Conservation (phyloP, 2,797 vertebrate genomes). For the Rhodeus uyekii region DNA sequence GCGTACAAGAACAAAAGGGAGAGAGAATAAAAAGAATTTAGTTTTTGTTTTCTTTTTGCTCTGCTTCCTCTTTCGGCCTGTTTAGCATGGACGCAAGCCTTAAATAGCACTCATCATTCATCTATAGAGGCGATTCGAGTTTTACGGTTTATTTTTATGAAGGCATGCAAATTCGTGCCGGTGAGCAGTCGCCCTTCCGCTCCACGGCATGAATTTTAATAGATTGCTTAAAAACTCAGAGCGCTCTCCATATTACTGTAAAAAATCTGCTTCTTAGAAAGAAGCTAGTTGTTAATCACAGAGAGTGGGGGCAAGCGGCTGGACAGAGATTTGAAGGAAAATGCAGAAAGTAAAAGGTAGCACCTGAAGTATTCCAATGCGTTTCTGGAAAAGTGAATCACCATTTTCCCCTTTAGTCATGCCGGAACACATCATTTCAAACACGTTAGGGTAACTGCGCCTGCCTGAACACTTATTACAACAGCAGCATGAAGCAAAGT, state of each 20-base stretch:
- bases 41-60: not conserved
- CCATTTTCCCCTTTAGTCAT: conserved; percentile 30
- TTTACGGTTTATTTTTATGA: conserved; percentile 49
- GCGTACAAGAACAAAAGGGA: not conserved
- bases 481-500: conserved; percentile 36
- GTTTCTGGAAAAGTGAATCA: conserved; percentile 16
- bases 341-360: not conserved
- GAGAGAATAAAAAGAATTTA: too few species aligned
- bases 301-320: not conserved
- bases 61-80: conserved; percentile 16
- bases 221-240: conserved; percentile 36
- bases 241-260: conserved; percentile 7
- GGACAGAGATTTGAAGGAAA: not conserved
- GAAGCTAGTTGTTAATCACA: conserved; percentile 40
- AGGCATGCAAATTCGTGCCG: conserved; percentile 32
- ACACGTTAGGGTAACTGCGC: conserved; percentile 17
- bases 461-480: conserved; percentile 43
- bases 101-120: conserved; percentile 20
- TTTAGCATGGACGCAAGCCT: not conserved
- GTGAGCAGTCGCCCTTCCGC: conserved; percentile 17
- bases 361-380: conserved; percentile 8
- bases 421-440: conserved; percentile 42
- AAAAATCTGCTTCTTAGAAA: conserved; percentile 34
- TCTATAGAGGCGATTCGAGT: conserved; percentile 30
- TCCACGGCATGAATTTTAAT: conserved; percentile 44